Percentiles rank a stretch among this genome's conserved stretches.
Conservation (phyloP, 2,797 vertebrate genomes). For the Sebastes cheni region DNA sequence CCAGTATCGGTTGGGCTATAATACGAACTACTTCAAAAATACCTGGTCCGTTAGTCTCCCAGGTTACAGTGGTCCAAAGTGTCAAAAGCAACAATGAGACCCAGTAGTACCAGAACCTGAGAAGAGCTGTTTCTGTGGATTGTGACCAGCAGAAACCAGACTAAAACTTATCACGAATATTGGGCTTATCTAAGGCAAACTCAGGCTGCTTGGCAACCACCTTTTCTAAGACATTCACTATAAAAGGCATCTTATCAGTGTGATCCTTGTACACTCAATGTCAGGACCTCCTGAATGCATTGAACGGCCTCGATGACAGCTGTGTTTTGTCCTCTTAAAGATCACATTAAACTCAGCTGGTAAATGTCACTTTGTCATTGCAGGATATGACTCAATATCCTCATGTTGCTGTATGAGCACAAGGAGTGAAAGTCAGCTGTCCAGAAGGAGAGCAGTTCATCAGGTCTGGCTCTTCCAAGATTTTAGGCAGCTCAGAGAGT, state of each 20-base stretch:
- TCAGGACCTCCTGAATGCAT: not conserved
- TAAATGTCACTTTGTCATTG: constrained; percentile 11
- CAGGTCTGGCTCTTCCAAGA: constrained; percentile 9
- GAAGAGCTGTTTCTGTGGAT: not conserved
- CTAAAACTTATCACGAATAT: not conserved
- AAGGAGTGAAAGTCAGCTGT: not conserved
- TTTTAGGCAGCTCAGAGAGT: constrained; percentile 19
- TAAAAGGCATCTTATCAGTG: not conserved
- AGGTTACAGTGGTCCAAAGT: not conserved
- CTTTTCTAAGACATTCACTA: not conserved
- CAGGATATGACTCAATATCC: constrained; percentile 1
- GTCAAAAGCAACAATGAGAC: not conserved
- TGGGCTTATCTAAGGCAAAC: not conserved
- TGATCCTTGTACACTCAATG: not conserved
- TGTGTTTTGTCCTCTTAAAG: not conserved
- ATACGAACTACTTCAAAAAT: not conserved
- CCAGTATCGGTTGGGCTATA: not conserved
- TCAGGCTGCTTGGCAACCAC: not conserved
- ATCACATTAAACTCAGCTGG: not conserved
- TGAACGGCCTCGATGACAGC: not conserved
- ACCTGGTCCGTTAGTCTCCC: not conserved
- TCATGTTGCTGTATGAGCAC: not conserved
- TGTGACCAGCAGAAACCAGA: not conserved
- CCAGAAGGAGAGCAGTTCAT: not conserved
- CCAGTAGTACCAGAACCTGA: not conserved